Percentiles rank a stretch among this genome's conserved stretches.
These are phyloP conservation scores for Momotus momota DNA, from an alignment of 2,797 vertebrate species.

Conservation along the genomic window DNA sequence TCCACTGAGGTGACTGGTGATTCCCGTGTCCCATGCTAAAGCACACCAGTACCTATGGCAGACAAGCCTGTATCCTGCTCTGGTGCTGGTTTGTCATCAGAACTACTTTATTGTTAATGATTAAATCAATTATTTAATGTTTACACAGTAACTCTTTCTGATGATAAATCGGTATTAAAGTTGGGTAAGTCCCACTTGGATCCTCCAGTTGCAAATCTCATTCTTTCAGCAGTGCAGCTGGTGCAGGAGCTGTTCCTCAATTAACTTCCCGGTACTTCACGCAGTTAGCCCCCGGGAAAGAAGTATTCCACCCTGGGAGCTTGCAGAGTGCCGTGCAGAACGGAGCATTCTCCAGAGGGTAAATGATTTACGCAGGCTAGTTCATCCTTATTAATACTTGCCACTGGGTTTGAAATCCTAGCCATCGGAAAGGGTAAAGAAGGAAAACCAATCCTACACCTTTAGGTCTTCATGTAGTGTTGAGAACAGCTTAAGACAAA, in stretches of 20 bases:
- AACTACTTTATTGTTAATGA: constrained; percentile 38
- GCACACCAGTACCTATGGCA: neutral
- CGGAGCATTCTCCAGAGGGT: neutral
- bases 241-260: neutral
- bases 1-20: constrained; percentile 2
- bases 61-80: neutral
- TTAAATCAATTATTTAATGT: constrained; percentile 34
- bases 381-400: constrained; percentile 20
- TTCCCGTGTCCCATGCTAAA: neutral
- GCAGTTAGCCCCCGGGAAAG: neutral
- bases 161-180: constrained; percentile 28
- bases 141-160: constrained; percentile 32
- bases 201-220: neutral
- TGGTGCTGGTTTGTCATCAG: constrained; percentile 34
- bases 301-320: constrained; percentile 20
- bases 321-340: constrained; percentile 2
- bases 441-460: constrained; percentile 38
- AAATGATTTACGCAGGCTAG: neutral
- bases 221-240: neutral
- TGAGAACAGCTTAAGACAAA: constrained; percentile 69
- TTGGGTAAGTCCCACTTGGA: neutral
- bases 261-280: neutral
- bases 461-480: constrained; percentile 59
- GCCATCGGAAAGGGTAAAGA: constrained; percentile 43
- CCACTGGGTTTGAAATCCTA: constrained; percentile 35